These are phyloP conservation scores for Epinephelus awoara DNA, from an alignment of 2,797 vertebrate genomes.

Conservation along the genomic window DNA sequence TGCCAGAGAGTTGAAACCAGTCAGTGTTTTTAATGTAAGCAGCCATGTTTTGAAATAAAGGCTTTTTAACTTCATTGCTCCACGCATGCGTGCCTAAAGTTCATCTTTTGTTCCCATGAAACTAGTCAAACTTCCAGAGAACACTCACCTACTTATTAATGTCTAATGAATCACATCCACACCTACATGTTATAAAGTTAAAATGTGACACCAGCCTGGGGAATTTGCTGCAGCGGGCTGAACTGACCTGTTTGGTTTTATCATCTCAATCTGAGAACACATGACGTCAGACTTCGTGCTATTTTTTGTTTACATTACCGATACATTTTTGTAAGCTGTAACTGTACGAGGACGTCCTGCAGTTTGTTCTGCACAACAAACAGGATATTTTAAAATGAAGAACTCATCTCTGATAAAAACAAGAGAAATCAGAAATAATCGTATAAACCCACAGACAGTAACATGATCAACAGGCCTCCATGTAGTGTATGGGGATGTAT, in stretches of 20 bases:
- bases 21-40: no score
- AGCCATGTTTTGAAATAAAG: no score
- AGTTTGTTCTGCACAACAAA: not conserved
- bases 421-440: not conserved
- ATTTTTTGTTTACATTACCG: not conserved
- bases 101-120: no score
- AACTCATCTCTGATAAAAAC: not conserved
- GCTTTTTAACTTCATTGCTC: no score
- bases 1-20: no score
- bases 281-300: not conserved
- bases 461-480: no score
- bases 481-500: not conserved
- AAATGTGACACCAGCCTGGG: not conserved
- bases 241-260: slow-evolving; percentile 7
- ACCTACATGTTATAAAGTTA: not conserved
- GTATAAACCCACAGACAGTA: no score
- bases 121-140: not conserved
- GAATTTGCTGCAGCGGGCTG: slow-evolving; percentile 18
- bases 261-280: not conserved
- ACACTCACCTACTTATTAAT: not conserved
- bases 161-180: not conserved
- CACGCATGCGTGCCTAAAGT: no score
- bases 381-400: not conserved
- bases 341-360: not conserved
- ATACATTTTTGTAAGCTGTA: not conserved